Percentiles rank a stretch among this genome's conserved stretches.
Conservation (phyloP, 2,797 vertebrate species). For the Carduelis carduelis region DNA sequence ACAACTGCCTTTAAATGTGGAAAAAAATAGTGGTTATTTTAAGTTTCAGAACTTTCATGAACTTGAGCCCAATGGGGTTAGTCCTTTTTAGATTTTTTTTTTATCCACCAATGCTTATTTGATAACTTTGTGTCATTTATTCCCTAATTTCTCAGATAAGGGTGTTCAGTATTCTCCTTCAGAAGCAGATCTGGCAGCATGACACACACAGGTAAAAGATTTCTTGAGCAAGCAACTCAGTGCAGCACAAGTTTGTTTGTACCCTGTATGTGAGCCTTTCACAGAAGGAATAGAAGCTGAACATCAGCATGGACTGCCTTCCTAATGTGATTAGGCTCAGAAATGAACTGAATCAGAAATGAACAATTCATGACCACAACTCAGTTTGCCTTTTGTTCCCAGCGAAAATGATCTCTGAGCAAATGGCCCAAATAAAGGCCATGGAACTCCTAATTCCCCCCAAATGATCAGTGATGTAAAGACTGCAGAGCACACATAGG, state of each 20-base stretch:
- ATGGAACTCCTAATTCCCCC: background rate
- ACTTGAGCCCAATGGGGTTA: background rate
- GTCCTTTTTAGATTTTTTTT: background rate
- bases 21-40: background rate
- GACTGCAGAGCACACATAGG: background rate
- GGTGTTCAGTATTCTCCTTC: background rate
- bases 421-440: background rate
- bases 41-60: background rate
- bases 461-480: background rate
- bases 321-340: background rate
- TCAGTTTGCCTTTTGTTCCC: background rate
- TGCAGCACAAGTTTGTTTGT: background rate
- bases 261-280: background rate
- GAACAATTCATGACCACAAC: background rate
- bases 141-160: background rate
- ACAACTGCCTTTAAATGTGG: no score
- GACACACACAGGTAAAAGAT: background rate
- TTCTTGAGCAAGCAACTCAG: background rate
- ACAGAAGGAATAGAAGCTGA: background rate
- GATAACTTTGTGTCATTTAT: background rate
- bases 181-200: background rate
- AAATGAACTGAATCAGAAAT: background rate
- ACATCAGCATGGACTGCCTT: background rate
- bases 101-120: background rate
- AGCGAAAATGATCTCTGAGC: background rate